phyloP scores from a whole-genome alignment of 2,113 vertebrate species.

The Oreamnos americanus region DNA sequence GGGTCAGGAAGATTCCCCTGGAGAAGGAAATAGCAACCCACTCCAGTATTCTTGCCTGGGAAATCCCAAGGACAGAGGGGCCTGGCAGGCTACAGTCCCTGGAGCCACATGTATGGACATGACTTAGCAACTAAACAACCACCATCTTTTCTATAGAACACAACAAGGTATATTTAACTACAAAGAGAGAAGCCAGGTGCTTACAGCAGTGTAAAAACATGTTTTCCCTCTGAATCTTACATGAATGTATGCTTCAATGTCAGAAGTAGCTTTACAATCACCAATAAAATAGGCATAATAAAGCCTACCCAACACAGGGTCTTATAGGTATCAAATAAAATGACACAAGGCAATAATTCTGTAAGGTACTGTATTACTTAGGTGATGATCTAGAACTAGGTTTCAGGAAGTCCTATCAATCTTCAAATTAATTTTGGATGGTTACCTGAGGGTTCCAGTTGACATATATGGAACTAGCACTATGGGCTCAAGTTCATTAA shows the following conservation, averaged over 20 bases:
- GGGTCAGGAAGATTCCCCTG: not conserved
- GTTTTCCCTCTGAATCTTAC: not conserved
- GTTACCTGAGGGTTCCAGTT: not conserved
- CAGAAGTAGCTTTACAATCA: not conserved
- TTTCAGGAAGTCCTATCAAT: slow-evolving; percentile 39
- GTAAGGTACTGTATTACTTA: not conserved
- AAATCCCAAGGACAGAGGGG: not conserved
- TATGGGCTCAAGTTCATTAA: not conserved
- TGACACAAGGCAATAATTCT: slow-evolving; percentile 7
- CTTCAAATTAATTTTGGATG: slow-evolving; percentile 17
- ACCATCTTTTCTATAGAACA: not conserved
- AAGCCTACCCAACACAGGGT: not conserved
- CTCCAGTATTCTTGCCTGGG: not conserved
- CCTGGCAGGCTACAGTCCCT: not conserved
- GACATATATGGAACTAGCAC: not conserved
- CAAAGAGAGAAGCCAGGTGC: not conserved
- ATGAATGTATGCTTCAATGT: not conserved
- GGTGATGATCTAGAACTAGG: not conserved
- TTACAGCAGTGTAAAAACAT: not conserved
- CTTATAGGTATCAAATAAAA: slow-evolving; percentile 1
- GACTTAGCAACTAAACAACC: not conserved
- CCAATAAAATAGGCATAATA: not conserved
- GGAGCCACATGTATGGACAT: not conserved
- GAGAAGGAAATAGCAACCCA: not conserved
- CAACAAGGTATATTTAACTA: not conserved